Evolutionary conservation across 2,888 invertebrate genomes (phyloP), one percentile per base, ranked within the genome.

Genomic region (Netelia fuscicornis): DNA sequence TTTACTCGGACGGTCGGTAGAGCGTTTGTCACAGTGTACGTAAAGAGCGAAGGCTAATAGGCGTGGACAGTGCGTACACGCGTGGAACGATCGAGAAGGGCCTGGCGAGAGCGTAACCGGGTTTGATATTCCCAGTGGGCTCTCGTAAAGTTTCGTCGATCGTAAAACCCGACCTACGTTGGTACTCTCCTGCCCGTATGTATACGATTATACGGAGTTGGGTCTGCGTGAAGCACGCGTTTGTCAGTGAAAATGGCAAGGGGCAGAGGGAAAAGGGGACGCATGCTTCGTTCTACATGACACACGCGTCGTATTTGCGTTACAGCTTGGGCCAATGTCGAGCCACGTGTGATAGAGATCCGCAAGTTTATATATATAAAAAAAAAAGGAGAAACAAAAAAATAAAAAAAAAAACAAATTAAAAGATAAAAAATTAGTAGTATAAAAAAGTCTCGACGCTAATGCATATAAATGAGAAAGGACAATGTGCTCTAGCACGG

Each of bases 151-250:
- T 80, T 77, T 80, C 60, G 76, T 70, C 85, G 75, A 72, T 87
- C 87, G 88, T 88, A 88, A 89, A 87, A 83, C 70, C 30, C 87
- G 86, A 86, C 85, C 52, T 81, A 52, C 68, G 25, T 68, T 9
- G 17, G 30, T 30, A 30, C 30, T 30, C 30, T 30, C 30, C 5
- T 30, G 3, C 30, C 5, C 30, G 10, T 13, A 30, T 30, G 20
- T 62, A 62, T 13, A 30, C 30, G 30, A 5, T 30, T 30, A n/a
- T 44, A 65, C n/a, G n/a, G 13, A 64, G 5, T 20, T 54, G 42
- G 20, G 52, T 11, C 30, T 54, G 60, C 68, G 52, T 75, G 52
- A 20, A 60, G 58, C 81, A 20, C 42, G 11, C 23, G 17, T 70
- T 37, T 68, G 44, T 75, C 67, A 10, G 42, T 30, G 30, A 5